Percentiles rank a stretch among this genome's conserved stretches.
Conservation (phyloP, 2,797 vertebrate genomes). For the Semaprochilodus insignis region DNA sequence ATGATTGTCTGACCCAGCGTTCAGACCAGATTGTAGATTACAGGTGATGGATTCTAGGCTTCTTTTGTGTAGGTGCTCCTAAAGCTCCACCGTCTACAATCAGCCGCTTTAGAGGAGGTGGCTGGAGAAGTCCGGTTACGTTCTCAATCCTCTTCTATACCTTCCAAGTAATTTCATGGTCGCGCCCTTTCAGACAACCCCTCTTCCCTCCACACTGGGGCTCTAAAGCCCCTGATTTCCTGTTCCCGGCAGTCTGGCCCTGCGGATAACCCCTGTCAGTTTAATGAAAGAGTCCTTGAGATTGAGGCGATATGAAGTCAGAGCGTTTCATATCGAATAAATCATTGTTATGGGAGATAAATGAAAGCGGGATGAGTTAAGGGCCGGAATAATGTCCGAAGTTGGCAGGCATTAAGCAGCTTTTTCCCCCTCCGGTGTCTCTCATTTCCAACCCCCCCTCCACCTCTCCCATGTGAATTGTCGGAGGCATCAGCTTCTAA, state of each 20-base stretch:
- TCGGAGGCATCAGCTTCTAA: conserved; percentile 23
- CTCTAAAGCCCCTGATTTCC: conserved; percentile 14
- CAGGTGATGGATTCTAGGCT: neutral
- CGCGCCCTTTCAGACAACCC: neutral
- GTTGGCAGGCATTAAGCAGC: conserved; percentile 32
- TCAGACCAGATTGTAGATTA: too few relatives aligned
- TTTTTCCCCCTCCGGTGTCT: neutral
- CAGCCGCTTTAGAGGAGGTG: too few relatives aligned
- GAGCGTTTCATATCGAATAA: conserved; percentile 32
- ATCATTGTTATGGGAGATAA: conserved; percentile 40
- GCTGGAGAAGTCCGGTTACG: neutral
- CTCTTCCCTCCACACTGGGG: neutral
- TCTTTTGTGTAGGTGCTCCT: neutral
- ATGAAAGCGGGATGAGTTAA: conserved; percentile 41
- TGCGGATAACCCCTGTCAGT: conserved; percentile 22
- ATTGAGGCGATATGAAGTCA: conserved; percentile 41
- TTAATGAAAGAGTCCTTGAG: conserved; percentile 40
- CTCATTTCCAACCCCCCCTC: neutral
- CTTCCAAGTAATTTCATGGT: neutral
- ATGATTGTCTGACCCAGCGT: too few relatives aligned
- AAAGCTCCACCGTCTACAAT: too few relatives aligned
- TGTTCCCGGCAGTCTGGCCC: neutral
- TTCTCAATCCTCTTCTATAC: neutral
- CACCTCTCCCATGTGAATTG: neutral
- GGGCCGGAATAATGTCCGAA: conserved; percentile 35